These are phyloP conservation scores for Drosophila rhopaloa DNA, from an alignment of 1,140 invertebrate species.

Conservation along the genomic window DNA sequence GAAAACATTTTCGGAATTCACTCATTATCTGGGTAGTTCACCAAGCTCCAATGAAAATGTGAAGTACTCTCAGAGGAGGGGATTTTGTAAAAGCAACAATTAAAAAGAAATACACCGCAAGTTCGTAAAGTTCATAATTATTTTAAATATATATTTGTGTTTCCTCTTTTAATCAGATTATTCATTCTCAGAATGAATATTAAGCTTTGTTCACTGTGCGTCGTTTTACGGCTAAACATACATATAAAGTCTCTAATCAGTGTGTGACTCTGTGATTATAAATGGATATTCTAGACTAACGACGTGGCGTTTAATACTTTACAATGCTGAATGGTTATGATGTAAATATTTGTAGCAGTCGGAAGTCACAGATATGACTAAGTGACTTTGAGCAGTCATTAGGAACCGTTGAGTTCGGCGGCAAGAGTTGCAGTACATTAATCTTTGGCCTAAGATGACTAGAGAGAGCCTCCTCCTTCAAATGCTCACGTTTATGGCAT, in stretches of 20 bases:
- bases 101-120: constrained; percentile 3
- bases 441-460: constrained; percentile 45
- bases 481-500: constrained; percentile 79
- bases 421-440: constrained; percentile 40
- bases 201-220: constrained; percentile 31
- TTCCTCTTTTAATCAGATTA: constrained; percentile 10
- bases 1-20: constrained; percentile 5
- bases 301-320: constrained; percentile 41
- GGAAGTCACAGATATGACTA: constrained; percentile 25
- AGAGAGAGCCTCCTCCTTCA: constrained; percentile 33
- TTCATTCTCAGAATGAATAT: constrained; percentile 45
- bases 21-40: constrained; percentile 8
- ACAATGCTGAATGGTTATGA: constrained; percentile 13
- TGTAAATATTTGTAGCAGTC: constrained; percentile 30
- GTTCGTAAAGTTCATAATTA: not conserved
- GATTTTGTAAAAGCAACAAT: constrained; percentile 5
- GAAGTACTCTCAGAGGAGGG: constrained; percentile 7
- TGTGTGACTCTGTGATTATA: not conserved
- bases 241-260: constrained; percentile 13
- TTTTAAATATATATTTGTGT: constrained; percentile 10
- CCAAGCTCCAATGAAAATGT: constrained; percentile 15
- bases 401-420: constrained; percentile 36
- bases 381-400: constrained; percentile 20
- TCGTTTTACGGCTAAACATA: constrained; percentile 10
- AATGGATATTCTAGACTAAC: constrained; percentile 24